phyloP scores from a whole-genome alignment of 2,113 vertebrate genomes.

The Sapajus apella region DNA sequence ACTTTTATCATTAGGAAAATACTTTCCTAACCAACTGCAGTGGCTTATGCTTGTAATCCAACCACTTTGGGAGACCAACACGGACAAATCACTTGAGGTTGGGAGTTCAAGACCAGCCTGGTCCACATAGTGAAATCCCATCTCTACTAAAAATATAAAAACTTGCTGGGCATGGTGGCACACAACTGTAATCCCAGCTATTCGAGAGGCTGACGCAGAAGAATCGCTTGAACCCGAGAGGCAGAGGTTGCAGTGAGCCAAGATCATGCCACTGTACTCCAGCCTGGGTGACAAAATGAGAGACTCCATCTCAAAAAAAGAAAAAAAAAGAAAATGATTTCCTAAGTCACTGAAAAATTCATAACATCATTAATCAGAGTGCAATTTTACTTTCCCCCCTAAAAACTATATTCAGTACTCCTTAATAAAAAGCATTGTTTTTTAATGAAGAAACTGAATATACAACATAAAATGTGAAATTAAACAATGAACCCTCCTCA shows the following conservation, averaged over 20 bases:
- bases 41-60: not conserved
- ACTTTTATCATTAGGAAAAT: conserved; percentile 20
- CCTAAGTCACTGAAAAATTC: not conserved
- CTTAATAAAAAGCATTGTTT: not conserved
- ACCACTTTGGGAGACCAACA: not conserved
- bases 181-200: not conserved
- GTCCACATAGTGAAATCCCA: not conserved
- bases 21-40: not conserved
- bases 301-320: not conserved
- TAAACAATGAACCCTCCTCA: not conserved
- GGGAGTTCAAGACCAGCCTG: not conserved
- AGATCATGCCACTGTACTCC: not conserved
- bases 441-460: not conserved
- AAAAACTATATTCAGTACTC: not conserved
- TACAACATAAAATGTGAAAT: not conserved
- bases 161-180: not conserved
- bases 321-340: not conserved
- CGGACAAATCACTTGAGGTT: not conserved
- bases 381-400: not conserved
- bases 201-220: not conserved
- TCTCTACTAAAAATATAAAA: not conserved
- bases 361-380: not conserved
- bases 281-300: not conserved
- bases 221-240: not conserved
- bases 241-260: not conserved